These are phyloP conservation scores for Epizoanthus ramosus DNA, from an alignment of 92 coral and sea anemone genomes.

Conservation along the genomic window DNA sequence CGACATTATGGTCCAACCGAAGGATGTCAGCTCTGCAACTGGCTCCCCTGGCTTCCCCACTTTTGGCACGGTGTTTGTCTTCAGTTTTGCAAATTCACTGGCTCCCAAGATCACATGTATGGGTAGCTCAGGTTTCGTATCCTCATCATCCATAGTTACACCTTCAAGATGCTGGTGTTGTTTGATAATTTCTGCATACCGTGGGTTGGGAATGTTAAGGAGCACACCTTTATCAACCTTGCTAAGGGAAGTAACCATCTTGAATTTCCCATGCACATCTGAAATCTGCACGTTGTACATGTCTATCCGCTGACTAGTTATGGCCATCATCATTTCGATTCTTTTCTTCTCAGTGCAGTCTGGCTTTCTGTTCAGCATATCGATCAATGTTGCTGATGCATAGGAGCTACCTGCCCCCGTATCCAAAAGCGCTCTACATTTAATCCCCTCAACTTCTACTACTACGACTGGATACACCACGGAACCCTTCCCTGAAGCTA, in stretches of 20 bases:
- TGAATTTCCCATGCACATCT: slow-evolving; percentile 42
- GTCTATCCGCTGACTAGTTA: slow-evolving; percentile 56
- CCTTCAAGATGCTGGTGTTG: slow-evolving; percentile 49
- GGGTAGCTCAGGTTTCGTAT: slow-evolving; percentile 46
- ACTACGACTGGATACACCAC: slow-evolving; percentile 56
- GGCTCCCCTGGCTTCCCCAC: slow-evolving; percentile 60
- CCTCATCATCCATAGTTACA: slow-evolving; percentile 46
- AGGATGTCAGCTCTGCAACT: slow-evolving; percentile 55
- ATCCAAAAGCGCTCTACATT: slow-evolving; percentile 65
- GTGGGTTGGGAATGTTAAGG: slow-evolving; percentile 53
- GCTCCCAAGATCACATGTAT: slow-evolving; percentile 71
- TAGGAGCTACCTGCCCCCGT: slow-evolving; percentile 66
- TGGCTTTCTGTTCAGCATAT: slow-evolving; percentile 50
- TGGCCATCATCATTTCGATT: slow-evolving; percentile 67
- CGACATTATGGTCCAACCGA: slow-evolving; percentile 65
- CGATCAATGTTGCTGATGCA: slow-evolving; percentile 61
- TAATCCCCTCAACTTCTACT: slow-evolving; percentile 66
- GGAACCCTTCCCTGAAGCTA: slow-evolving; percentile 51
- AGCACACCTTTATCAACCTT: slow-evolving; percentile 65
- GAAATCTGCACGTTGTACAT: slow-evolving; percentile 41
- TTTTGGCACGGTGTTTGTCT: slow-evolving; percentile 54
- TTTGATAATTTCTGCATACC: slow-evolving; percentile 52
- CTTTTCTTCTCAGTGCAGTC: slow-evolving; percentile 40
- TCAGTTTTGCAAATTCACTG: slow-evolving; percentile 63
- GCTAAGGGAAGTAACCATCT: slow-evolving; percentile 52